phyloP scores from a whole-genome alignment of 92 coral and sea anemone genomes.

The Epizoanthus illoricatus region DNA sequence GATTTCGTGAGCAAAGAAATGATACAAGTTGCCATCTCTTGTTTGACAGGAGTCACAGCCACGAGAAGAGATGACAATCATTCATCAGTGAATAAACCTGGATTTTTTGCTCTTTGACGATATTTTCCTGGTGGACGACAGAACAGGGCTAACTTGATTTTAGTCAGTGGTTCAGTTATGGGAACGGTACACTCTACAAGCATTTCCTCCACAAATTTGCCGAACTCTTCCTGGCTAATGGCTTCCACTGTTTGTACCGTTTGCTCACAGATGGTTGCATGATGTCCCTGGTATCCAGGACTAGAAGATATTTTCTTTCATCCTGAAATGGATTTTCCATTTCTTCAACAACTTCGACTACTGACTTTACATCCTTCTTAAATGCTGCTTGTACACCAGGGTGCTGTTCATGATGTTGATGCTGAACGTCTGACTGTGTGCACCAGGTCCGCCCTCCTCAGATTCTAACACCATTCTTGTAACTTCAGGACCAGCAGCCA shows the following conservation, averaged over 20 bases:
- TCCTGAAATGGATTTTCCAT: constrained; percentile 61
- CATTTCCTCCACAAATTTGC: constrained; percentile 44
- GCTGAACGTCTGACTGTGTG: neutral
- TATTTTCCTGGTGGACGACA: constrained; percentile 8
- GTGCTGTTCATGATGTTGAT: constrained; percentile 49
- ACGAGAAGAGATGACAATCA: constrained; percentile 55
- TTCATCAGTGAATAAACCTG: constrained; percentile 42
- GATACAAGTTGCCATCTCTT: constrained; percentile 53
- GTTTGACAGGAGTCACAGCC: constrained; percentile 62
- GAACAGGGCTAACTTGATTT: constrained; percentile 56
- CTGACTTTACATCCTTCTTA: constrained; percentile 45
- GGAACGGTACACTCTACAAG: constrained; percentile 41
- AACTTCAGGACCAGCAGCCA: constrained; percentile 47
- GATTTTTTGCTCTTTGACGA: constrained; percentile 24
- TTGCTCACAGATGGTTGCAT: constrained; percentile 18
- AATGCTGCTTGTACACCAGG: constrained; percentile 43
- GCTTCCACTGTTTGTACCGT: constrained; percentile 40
- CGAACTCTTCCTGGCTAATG: constrained; percentile 50
- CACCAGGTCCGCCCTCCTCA: neutral
- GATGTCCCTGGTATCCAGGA: constrained; percentile 57
- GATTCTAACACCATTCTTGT: constrained; percentile 18
- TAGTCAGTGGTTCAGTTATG: constrained; percentile 51
- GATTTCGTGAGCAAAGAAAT: constrained; percentile 69
- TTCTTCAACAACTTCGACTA: constrained; percentile 40
- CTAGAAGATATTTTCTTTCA: constrained; percentile 39